phyloP scores from a whole-genome alignment of 92 coral and sea anemone genomes.

The Desmophyllum pertusum region DNA sequence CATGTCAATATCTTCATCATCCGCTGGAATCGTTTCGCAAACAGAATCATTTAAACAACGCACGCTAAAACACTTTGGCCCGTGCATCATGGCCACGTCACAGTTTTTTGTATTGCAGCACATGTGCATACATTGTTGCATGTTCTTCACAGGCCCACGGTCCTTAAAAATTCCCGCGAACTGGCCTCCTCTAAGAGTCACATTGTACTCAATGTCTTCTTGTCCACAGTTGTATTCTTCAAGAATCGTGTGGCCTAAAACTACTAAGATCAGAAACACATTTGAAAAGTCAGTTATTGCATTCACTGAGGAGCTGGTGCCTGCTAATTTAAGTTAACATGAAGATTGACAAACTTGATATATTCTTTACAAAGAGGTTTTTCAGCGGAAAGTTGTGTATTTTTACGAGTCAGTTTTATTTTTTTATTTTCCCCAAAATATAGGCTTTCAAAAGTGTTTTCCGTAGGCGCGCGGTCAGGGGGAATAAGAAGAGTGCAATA shows the following conservation, averaged over 20 bases:
- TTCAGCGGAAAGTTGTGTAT: too few species aligned
- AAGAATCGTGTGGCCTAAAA: conserved; percentile 78
- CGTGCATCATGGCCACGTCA: conserved; percentile 98
- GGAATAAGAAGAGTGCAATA: too few species aligned
- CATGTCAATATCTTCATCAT: conserved; percentile 80
- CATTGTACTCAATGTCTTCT: conserved; percentile 89
- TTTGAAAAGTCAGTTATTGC: not conserved
- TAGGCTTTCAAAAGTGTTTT: too few species aligned
- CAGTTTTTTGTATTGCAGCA: conserved; percentile 89
- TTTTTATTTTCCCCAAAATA: too few species aligned
- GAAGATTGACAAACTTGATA: too few species aligned
- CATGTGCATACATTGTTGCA: conserved; percentile 95
- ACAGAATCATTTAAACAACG: conserved; percentile 85
- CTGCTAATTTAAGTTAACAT: not conserved
- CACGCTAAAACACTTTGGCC: conserved; percentile 85
- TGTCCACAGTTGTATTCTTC: conserved; percentile 96
- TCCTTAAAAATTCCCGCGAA: conserved; percentile 86
- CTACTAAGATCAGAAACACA: not conserved
- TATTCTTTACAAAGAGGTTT: too few species aligned
- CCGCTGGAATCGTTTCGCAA: conserved; percentile 93
- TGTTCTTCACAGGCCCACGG: conserved; percentile 83
- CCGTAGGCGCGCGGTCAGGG: too few species aligned
- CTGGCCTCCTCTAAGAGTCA: conserved; percentile 85
- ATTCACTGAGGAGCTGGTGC: not conserved
- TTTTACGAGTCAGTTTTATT: too few species aligned